Conservation (phyloP, 2,113 vertebrate species). For the Strix uralensis region DNA sequence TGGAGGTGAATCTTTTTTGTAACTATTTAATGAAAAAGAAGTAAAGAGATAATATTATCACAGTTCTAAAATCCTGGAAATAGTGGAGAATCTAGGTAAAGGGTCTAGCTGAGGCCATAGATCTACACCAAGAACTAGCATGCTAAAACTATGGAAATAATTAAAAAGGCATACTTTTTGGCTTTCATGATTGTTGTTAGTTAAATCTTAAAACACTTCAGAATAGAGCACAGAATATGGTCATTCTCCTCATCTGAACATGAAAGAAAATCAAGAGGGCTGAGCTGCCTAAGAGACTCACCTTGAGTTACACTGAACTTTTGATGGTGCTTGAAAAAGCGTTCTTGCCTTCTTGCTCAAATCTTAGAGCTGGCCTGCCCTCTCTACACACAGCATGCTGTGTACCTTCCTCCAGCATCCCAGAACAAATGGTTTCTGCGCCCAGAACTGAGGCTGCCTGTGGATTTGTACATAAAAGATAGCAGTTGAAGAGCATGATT, state of each 20-base stretch:
- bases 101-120: neutral
- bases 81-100: neutral
- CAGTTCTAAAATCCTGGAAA: neutral
- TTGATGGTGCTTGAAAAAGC: neutral
- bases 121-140: neutral
- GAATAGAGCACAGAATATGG: neutral
- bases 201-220: neutral
- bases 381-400: neutral
- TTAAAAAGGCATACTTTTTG: neutral
- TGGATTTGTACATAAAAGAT: neutral
- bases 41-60: neutral
- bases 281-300: neutral
- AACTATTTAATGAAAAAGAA: neutral
- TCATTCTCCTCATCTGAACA: neutral
- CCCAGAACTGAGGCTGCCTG: neutral
- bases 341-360: neutral
- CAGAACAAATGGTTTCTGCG: neutral
- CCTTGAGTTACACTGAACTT: neutral
- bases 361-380: neutral
- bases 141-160: neutral
- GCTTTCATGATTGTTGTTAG: neutral
- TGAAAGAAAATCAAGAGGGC: neutral
- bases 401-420: neutral
- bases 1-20: neutral
- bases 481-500: neutral